Evolutionary conservation across 2,113 vertebrate genomes (phyloP).

Genomic region (Percina caprodes): DNA sequence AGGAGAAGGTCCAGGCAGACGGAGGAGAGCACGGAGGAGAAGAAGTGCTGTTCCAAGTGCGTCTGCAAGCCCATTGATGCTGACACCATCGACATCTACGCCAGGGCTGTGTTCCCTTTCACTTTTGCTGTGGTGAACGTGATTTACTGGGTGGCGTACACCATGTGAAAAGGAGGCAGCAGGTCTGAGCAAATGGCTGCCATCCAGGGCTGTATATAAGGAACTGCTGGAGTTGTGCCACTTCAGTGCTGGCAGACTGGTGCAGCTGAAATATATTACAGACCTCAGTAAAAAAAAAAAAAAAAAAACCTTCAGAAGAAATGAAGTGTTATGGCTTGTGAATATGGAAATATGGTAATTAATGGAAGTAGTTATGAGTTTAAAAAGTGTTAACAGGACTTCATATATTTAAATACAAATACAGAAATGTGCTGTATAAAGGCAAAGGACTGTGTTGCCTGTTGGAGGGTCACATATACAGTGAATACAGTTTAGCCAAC

Average conservation of each 20-base stretch:
- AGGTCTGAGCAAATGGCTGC: conserved; percentile 26
- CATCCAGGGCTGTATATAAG: conserved; percentile 65
- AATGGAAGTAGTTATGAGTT: conserved; percentile 53
- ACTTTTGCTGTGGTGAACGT: conserved; percentile 96
- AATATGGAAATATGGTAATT: conserved; percentile 57
- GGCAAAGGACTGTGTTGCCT: conserved; percentile 35
- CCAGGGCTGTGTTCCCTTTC: conserved; percentile 94
- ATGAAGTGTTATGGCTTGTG: conserved; percentile 35
- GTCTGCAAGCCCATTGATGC: conserved; percentile 95
- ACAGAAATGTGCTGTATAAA: conserved; percentile 32
- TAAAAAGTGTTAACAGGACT: conserved; percentile 45
- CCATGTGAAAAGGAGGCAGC: conserved; percentile 85
- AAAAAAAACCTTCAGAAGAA: conserved; percentile 16
- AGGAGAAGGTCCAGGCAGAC: conserved; percentile 78
- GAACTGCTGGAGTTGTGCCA: conserved; percentile 64
- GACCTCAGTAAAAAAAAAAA: conserved; percentile 32
- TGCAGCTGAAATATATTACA: conserved; percentile 48
- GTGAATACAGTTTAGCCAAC: conserved; percentile 21
- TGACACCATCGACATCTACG: conserved; percentile 96
- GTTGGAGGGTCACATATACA: conserved; percentile 20
- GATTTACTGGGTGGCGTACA: conserved; percentile 97
- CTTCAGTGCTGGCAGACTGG: conserved; percentile 49
- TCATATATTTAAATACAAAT: conserved; percentile 42
- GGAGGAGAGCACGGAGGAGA: conserved; percentile 73
- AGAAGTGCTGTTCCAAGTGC: conserved; percentile 88